These are phyloP conservation scores for Grantiella picta DNA, from an alignment of 2,113 vertebrate genomes.

Conservation along the genomic window DNA sequence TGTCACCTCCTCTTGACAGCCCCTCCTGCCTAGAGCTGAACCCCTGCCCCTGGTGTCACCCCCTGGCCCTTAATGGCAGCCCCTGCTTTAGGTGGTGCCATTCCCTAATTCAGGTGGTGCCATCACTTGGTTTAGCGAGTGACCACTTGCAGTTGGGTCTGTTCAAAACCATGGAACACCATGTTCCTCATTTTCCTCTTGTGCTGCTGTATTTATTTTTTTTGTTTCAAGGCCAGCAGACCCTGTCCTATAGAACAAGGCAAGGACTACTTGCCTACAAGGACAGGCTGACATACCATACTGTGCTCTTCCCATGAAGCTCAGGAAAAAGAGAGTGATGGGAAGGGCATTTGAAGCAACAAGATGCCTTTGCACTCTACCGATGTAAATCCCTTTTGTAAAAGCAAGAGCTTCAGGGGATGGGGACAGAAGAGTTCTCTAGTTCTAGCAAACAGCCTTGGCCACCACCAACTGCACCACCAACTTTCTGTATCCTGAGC, in stretches of 20 bases:
- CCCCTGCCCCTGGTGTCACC: neutral
- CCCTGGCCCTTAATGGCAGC: neutral
- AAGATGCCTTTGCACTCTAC: neutral
- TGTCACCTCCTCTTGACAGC: neutral
- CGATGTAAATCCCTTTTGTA: neutral
- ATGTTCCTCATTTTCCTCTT: neutral
- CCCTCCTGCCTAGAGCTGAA: neutral
- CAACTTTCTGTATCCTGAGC: neutral
- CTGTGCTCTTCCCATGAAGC: neutral
- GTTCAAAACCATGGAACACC: neutral
- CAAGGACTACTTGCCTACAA: neutral
- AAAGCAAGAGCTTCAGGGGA: neutral
- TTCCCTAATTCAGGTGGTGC: neutral
- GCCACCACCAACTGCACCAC: accelerated
- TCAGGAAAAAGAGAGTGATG: neutral
- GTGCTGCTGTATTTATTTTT: neutral
- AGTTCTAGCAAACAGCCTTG: neutral
- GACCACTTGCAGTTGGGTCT: too few relatives aligned
- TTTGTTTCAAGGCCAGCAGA: neutral
- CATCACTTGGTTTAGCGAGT: neutral
- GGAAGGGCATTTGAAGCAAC: neutral
- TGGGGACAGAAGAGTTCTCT: neutral
- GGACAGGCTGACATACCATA: neutral
- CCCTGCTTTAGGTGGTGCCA: neutral
- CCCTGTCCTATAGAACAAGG: neutral